Base-by-base conservation (phyloP, 2,113 vertebrate species). In the Himantopus leucocephalus region DNA sequence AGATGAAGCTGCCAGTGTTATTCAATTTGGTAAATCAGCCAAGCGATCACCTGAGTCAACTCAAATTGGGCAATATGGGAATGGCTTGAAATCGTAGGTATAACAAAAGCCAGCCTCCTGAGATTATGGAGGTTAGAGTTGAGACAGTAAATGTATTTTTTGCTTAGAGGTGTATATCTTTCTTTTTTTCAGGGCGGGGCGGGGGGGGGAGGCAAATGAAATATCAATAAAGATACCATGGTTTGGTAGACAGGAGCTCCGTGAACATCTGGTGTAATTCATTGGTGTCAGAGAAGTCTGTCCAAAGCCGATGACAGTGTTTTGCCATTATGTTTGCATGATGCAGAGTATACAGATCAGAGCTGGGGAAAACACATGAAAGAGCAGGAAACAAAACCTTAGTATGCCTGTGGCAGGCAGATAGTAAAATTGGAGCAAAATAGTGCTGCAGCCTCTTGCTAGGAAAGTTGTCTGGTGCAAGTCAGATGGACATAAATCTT, bases 41-140 rank as follows among this genome's bases (percentile, higher is more conserved):
- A 99, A 99, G 95, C 98, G 99, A 32, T 99, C 99, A 12, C 99
- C 99, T 1, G 99, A 99, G 95, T 99, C 99, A 19, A 99, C 99
- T 59, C 99, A 99, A 88, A 99, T 99, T 8, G 99, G 99, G 87
- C 99, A 99, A 94, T 99, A 99, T 88, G 99, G 99, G 92, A 99
- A 99, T 27, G 99, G 99, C 78, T 98, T 99, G 88, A 99, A 99
- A 98, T 99, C 99, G 99, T 99, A 99, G 98, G 99, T 98, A 93
- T 95, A 89, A 90, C 68, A 70, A 85, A 79, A 89, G 67, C 85
- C 85, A 84, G 19, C 68, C 85, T 91, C 52, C 84, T 76, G 34
- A 86, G 37, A 8, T 7, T 32, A 15, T 14, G 50, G 68, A 66
- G 91, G n/a, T 63, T n/a, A 63, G 48, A 84, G 64, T 15, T 45